Conservation (phyloP, 2,888 invertebrate species). For the Ceraclea dissimilis region DNA sequence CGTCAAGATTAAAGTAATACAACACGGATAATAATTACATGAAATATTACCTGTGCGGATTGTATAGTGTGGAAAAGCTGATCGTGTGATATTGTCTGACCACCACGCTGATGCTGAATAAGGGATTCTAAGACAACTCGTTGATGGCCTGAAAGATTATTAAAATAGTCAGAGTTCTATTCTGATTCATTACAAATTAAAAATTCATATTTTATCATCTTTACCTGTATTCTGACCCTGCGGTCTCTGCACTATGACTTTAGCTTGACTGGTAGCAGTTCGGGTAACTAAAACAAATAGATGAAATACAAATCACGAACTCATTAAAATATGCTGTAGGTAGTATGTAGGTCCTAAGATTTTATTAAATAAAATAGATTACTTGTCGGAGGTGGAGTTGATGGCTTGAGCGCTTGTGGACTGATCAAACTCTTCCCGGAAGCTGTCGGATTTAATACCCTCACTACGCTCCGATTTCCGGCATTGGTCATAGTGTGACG, state of each 20-base stretch:
- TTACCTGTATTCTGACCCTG: slow-evolving; percentile 7
- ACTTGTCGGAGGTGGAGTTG: slow-evolving; percentile 15
- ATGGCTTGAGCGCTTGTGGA: slow-evolving; percentile 36
- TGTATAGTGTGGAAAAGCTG: slow-evolving; percentile 24
- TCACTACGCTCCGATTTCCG: slow-evolving; percentile 16
- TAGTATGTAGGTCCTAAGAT: too few relatives aligned
- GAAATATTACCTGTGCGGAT: slow-evolving; percentile 16
- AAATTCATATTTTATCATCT: not conserved
- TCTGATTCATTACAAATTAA: too few relatives aligned
- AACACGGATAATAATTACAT: not conserved
- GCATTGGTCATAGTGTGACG: slow-evolving; percentile 6
- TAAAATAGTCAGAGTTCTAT: slow-evolving; percentile 16
- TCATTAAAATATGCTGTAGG: too few relatives aligned
- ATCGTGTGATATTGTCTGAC: slow-evolving; percentile 24
- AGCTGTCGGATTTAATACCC: slow-evolving; percentile 38
- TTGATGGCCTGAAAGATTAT: slow-evolving; percentile 17
- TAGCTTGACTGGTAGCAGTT: slow-evolving; percentile 18
- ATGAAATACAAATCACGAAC: too few relatives aligned
- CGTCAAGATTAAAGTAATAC: not conserved
- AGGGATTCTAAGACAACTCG: slow-evolving; percentile 29
- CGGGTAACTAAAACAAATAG: slow-evolving; percentile 7
- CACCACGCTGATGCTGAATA: slow-evolving; percentile 28
- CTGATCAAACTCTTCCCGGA: slow-evolving; percentile 46
- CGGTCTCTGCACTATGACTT: slow-evolving; percentile 22
- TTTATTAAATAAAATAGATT: not conserved